Conservation (phyloP, 2,113 vertebrate species). For the Cnemophilus loriae region DNA sequence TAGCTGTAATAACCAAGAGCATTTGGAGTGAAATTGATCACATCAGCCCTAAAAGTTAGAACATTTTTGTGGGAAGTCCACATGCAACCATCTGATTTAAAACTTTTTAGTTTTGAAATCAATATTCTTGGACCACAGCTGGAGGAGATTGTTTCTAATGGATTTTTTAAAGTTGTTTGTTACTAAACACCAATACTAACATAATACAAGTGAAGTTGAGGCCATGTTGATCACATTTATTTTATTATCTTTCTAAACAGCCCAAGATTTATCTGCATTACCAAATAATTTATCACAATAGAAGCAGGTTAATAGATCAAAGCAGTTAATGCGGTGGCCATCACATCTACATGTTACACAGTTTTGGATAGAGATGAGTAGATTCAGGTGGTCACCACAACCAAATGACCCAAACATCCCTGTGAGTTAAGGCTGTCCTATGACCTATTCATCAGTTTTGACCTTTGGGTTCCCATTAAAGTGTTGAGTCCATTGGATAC, state of each 20-base stretch:
- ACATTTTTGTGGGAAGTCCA: slow-evolving; percentile 26
- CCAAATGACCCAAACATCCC: neutral
- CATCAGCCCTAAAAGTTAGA: slow-evolving; percentile 37
- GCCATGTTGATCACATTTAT: neutral
- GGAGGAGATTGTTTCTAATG: slow-evolving; percentile 21
- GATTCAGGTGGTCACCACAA: neutral
- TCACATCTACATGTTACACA: neutral
- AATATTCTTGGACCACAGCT: slow-evolving; percentile 15
- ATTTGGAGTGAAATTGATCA: slow-evolving; percentile 53
- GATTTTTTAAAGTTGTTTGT: neutral
- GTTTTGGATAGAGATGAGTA: neutral
- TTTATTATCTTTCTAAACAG: neutral
- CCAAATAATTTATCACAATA: neutral
- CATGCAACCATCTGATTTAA: slow-evolving; percentile 14
- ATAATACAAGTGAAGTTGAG: neutral
- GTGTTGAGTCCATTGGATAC: neutral
- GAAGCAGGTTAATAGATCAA: neutral
- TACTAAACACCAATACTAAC: neutral
- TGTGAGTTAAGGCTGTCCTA: neutral
- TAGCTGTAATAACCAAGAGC: slow-evolving; percentile 45
- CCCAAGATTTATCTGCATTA: neutral
- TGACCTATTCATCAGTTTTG: neutral
- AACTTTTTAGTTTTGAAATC: slow-evolving; percentile 36
- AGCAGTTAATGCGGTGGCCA: neutral
- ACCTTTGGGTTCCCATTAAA: neutral